Base-by-base conservation (phyloP, 1,140 invertebrate species). In the Popillia japonica region DNA sequence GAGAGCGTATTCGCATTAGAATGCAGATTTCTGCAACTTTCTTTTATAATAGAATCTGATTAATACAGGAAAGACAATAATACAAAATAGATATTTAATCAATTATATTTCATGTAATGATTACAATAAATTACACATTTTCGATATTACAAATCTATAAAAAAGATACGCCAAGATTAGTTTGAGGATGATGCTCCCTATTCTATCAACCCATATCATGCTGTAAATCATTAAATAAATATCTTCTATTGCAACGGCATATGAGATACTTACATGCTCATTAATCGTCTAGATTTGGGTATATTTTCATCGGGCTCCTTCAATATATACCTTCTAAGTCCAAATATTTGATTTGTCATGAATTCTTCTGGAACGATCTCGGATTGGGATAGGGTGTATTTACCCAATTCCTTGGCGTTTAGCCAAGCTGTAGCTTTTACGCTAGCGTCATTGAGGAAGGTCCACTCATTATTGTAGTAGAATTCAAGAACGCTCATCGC, bases 281-380 rank as follows among this genome's bases (percentile, higher is more conserved):
- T 68, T 0, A 2, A 14, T 10, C 61, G 61, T 27, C 9, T 68
- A 2, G 61, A 17, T 11, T 34, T 34, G 6, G 61, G 61, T 23
- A 68, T 17, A 68, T 68, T 68, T 8, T 68, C 61, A 68, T 68
- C 61, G 2, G 61, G 61, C 22, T 68, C 61, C 10, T 68, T 23
- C 22, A 68, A 0, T 11, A 68, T 27, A 14, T 27, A 68, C 9
- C 11, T 68, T 27, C 61, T 23, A 6, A 14, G 3, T 8, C 8
- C 7, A 6, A 68, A 9, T 2, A 20, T 22, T 0, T 7, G 10
- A 10, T 34, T 23, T 27, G 0, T 6, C 3, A 68, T 1, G 11
- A 6, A 68, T 27, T 68, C 3, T 0, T 23, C 22, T 11, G 9
- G 0, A 27, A 22, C 23, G 8, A 68, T 0, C 0, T 22, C 61